Percentiles rank a stretch among this genome's conserved stretches.
Evolutionary conservation across 2,797 vertebrate genomes (phyloP).

Genomic region (Sternarchorhynchus goeldii): DNA sequence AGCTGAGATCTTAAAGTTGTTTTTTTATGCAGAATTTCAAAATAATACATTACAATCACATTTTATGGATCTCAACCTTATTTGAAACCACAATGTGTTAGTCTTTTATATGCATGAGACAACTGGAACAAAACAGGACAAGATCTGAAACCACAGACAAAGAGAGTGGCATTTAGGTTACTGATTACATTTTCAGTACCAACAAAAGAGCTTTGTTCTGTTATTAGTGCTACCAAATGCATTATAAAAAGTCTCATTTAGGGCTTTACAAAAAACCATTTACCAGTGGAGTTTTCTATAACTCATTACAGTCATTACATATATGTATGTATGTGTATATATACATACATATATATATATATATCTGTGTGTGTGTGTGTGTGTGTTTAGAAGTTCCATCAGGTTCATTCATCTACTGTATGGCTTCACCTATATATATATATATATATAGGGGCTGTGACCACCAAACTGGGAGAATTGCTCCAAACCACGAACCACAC

Average conservation of each 20-base stretch:
- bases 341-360: too few species aligned
- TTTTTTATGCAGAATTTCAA: neutral
- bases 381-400: too few species aligned
- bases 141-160: neutral
- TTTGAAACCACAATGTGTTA: neutral
- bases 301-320: too few species aligned
- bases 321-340: too few species aligned
- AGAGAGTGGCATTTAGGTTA: constrained; percentile 18
- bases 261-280: neutral
- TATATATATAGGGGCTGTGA: too few species aligned
- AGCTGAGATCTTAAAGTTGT: neutral
- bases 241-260: constrained; percentile 5
- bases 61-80: neutral
- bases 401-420: too few species aligned
- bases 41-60: neutral
- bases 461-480: too few species aligned
- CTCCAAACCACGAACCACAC: too few species aligned
- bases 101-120: neutral
- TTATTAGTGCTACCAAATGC: constrained; percentile 7
- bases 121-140: neutral
- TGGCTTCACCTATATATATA: too few species aligned
- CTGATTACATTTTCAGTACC: neutral
- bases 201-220: constrained; percentile 25
- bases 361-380: too few species aligned
- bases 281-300: constrained; percentile 1